Evolutionary conservation across 37 sponge, comb jelly and placozoan species (phyloP).

Genomic region (Spongilla lacustris): DNA sequence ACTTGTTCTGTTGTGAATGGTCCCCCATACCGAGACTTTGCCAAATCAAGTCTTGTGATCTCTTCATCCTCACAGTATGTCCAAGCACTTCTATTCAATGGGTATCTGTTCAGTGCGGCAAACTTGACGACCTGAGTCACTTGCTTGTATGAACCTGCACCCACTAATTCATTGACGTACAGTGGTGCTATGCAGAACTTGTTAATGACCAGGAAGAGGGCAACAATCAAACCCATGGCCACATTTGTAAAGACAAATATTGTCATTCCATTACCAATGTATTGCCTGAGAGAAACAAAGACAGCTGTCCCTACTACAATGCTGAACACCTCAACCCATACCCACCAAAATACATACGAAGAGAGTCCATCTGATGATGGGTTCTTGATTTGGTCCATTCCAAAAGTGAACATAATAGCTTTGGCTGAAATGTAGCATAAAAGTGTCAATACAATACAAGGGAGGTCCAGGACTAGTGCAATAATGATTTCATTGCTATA

Average conservation of each 20-base stretch:
- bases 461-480: background rate
- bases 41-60: background rate
- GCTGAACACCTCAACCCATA: background rate
- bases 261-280: background rate
- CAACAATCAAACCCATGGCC: background rate
- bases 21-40: background rate
- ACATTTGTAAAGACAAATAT: background rate
- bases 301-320: background rate
- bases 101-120: background rate
- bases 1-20: background rate
- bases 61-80: background rate
- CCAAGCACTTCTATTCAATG: background rate
- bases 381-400: background rate
- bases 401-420: background rate
- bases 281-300: background rate
- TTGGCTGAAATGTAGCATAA: background rate
- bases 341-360: background rate
- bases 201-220: background rate
- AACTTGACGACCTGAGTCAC: background rate
- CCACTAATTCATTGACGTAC: background rate
- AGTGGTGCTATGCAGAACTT: background rate
- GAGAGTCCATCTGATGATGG: background rate
- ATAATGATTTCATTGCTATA: background rate
- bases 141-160: background rate
- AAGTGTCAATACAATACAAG: background rate